Conservation (phyloP, 2,888 invertebrate genomes). For the Blastobasis adustella region DNA sequence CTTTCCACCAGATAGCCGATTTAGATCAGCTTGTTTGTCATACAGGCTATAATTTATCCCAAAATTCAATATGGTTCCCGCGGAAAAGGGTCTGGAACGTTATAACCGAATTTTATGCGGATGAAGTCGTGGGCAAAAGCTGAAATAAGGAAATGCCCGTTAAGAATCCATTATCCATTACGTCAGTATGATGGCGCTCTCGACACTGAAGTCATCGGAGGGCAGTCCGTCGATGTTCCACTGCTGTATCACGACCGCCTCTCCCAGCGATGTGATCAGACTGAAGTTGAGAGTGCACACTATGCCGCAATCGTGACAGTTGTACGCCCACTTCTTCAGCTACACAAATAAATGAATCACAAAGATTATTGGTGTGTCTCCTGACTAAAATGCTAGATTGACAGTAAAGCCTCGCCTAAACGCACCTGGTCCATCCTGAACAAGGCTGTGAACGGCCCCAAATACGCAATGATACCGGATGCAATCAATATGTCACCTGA, state of each 20-base stretch:
- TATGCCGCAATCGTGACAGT: conserved; percentile 80
- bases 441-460: conserved; percentile 89
- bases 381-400: too few species aligned
- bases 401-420: background rate
- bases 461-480: conserved; percentile 91
- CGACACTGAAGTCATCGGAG: conserved; percentile 90
- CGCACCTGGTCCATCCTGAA: conserved; percentile 74
- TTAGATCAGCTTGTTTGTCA: too few species aligned
- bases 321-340: conserved; percentile 82
- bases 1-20: too few species aligned
- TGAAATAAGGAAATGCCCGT: too few species aligned
- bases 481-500: conserved; percentile 92
- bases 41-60: too few species aligned
- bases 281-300: conserved; percentile 86
- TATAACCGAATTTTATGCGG: too few species aligned
- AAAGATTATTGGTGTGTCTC: too few species aligned
- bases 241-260: conserved; percentile 89
- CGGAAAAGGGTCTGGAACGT: too few species aligned
- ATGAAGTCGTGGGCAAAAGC: too few species aligned
- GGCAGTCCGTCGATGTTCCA: conserved; percentile 95
- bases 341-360: conserved; percentile 49
- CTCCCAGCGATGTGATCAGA: conserved; percentile 86
- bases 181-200: conserved; percentile 94
- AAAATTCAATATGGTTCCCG: too few species aligned
- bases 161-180: conserved; percentile 39